A percentile compares a stretch with the other conserved stretches of the same genome.
These are phyloP conservation scores for Salvator merianae DNA, from an alignment of 2,113 vertebrate species.

Conservation along the genomic window DNA sequence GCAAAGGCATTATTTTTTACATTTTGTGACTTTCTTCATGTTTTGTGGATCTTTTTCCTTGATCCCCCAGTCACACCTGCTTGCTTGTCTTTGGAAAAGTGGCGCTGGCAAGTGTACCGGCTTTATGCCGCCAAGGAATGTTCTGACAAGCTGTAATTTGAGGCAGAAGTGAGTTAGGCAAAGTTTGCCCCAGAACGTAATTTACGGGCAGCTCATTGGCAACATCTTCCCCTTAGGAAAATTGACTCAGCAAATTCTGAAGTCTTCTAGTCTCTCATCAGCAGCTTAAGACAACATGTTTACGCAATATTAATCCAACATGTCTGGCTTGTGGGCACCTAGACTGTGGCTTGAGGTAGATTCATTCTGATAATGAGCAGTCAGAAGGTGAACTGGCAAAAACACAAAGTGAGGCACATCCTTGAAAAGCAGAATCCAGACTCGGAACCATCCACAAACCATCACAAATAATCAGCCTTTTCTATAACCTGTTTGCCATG, in stretches of 20 bases:
- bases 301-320: conserved; percentile 5
- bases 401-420: no score
- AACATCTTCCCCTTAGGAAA: conserved; percentile 29
- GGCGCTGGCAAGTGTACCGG: not conserved
- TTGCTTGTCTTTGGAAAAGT: no score
- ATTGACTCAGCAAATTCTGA: conserved; percentile 40
- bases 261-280: conserved; percentile 12
- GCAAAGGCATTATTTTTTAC: no score
- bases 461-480: no score
- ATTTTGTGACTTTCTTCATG: no score
- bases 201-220: conserved; percentile 46
- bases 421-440: no score
- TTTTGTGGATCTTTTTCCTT: no score
- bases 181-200: conserved; percentile 18
- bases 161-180: conserved; percentile 28
- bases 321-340: not conserved
- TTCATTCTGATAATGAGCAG: not conserved
- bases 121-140: conserved; percentile 44
- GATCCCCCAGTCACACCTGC: no score
- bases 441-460: no score
- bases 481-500: no score
- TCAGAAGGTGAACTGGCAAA: not conserved
- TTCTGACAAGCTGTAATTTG: conserved; percentile 38
- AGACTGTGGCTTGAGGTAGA: not conserved
- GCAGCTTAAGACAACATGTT: conserved; percentile 12